Conservation (phyloP, 2,113 vertebrate genomes). For the Morone chrysops region DNA sequence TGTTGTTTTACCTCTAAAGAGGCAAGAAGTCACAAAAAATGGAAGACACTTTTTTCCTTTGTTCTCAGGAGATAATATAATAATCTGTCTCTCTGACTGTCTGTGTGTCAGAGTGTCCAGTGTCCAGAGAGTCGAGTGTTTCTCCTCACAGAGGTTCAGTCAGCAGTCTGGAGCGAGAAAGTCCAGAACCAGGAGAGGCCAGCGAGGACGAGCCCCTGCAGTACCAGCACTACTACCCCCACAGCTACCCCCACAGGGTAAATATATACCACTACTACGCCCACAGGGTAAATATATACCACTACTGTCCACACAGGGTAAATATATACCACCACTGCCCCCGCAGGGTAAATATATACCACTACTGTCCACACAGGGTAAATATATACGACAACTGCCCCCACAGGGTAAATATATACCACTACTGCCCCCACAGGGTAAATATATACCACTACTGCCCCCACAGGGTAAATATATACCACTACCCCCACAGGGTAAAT, state of each 20-base stretch:
- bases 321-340: not conserved
- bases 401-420: not conserved
- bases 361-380: conserved; percentile 41
- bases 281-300: conserved; percentile 14
- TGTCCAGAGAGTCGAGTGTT: conserved; percentile 52
- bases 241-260: conserved; percentile 51
- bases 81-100: conserved; percentile 1
- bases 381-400: not conserved
- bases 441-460: not conserved
- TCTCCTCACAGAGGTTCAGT: conserved; percentile 69
- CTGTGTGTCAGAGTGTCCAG: conserved; percentile 58
- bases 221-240: conserved; percentile 60
- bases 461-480: too few relatives aligned
- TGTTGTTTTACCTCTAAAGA: too few relatives aligned
- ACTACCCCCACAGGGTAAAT: too few relatives aligned
- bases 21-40: not conserved
- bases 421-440: conserved; percentile 26
- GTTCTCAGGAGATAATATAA: not conserved
- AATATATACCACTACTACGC: conserved; percentile 41
- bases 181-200: conserved; percentile 76
- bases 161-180: conserved; percentile 77
- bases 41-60: not conserved
- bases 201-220: conserved; percentile 73
- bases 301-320: too few relatives aligned
- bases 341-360: not conserved